phyloP scores from a whole-genome alignment of 1,140 invertebrate genomes.

The Ridgeia piscesae region DNA sequence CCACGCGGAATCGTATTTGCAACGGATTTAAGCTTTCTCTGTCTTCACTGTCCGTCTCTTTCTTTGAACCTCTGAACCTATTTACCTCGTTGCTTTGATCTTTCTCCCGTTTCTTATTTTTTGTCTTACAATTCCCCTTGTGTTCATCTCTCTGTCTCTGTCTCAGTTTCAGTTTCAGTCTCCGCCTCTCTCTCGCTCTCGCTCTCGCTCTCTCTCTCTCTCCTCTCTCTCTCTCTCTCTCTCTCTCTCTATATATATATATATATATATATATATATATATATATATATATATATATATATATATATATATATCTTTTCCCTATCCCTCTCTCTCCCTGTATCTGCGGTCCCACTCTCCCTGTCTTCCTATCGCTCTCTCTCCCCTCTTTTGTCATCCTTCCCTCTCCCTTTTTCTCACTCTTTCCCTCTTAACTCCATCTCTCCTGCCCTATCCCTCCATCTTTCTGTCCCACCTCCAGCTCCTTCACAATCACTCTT shows the following conservation, averaged over 20 bases:
- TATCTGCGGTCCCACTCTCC: not conserved
- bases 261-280: too few species aligned
- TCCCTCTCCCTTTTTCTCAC: not conserved
- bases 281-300: too few species aligned
- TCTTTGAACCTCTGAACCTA: not conserved
- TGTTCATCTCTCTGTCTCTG: not conserved
- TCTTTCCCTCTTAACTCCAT: not conserved
- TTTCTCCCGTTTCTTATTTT: not conserved
- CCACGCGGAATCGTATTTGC: not conserved
- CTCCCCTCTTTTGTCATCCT: not conserved
- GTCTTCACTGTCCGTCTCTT: not conserved
- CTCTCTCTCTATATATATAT: not conserved
- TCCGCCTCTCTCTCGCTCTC: too few species aligned
- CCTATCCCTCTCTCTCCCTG: not conserved
- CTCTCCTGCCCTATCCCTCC: not conserved
- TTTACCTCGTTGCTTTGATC: not conserved
- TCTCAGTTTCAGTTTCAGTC: not conserved
- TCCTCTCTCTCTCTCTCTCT: not conserved
- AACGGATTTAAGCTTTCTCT: not conserved
- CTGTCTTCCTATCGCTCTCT: not conserved
- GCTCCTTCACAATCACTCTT: too few species aligned
- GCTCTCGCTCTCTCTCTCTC: not conserved
- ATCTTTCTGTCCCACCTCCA: not conserved
- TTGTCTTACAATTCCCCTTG: not conserved
- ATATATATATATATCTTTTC: too few species aligned